A percentile compares a stretch with the other conserved stretches of the same genome.
These are phyloP conservation scores for Octodon degus DNA, from an alignment of 2,113 vertebrate genomes.

Conservation along the genomic window DNA sequence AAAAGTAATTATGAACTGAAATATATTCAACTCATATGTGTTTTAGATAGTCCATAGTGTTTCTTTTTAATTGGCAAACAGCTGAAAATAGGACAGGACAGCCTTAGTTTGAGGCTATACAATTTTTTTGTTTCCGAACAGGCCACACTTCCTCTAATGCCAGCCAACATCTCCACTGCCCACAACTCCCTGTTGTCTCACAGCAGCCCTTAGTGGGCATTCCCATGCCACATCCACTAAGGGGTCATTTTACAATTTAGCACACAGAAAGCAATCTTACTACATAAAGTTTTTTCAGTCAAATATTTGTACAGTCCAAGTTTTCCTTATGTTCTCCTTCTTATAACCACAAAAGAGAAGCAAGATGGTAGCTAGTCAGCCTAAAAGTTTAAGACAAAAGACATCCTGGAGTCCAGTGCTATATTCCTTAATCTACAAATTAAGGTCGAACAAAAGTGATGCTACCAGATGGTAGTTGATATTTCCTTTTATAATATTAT, in stretches of 20 bases:
- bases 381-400: constrained; percentile 5
- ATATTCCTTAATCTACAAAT: neutral
- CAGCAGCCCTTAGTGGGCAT: neutral
- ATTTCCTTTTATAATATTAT: neutral
- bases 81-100: neutral
- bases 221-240: neutral
- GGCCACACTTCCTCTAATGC: neutral
- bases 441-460: neutral
- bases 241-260: neutral
- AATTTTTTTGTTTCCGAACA: neutral
- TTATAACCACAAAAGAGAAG: neutral
- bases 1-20: constrained; percentile 4
- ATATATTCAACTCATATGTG: neutral
- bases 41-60: neutral
- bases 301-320: neutral
- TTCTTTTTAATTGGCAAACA: neutral
- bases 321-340: neutral
- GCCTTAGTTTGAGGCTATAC: neutral
- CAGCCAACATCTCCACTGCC: neutral
- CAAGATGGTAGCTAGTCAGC: neutral
- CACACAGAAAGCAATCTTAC: neutral
- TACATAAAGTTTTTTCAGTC: neutral
- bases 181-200: neutral
- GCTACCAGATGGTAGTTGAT: neutral
- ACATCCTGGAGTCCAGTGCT: neutral